These are phyloP conservation scores for Ambastaia sidthimunki DNA, from an alignment of 2,797 vertebrate genomes.

Conservation along the genomic window DNA sequence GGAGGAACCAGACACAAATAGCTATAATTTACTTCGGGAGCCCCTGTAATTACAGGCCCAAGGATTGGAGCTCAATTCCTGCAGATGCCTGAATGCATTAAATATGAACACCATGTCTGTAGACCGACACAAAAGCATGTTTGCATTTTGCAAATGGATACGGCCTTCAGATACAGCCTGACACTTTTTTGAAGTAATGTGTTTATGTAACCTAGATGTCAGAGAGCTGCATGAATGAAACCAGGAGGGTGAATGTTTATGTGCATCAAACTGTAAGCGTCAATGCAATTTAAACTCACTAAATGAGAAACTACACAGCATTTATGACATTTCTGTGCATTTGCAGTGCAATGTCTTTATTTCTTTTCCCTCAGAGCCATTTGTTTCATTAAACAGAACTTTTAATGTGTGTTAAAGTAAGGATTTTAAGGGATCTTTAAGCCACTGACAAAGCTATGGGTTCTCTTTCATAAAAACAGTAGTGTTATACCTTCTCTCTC, in stretches of 20 bases:
- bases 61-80: slow-evolving; percentile 85
- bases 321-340: slow-evolving; percentile 13
- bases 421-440: neutral
- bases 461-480: neutral
- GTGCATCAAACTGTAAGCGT: slow-evolving; percentile 26
- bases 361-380: neutral
- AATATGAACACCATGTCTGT: slow-evolving; percentile 65
- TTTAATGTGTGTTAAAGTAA: slow-evolving; percentile 8
- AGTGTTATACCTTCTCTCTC: slow-evolving; percentile 21
- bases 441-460: slow-evolving; percentile 8
- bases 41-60: slow-evolving; percentile 86
- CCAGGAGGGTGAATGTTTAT: slow-evolving; percentile 41
- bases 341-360: slow-evolving; percentile 9
- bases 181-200: slow-evolving; percentile 41
- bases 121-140: slow-evolving; percentile 63
- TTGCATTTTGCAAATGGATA: slow-evolving; percentile 45
- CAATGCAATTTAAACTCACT: slow-evolving; percentile 21
- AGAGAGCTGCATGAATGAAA: slow-evolving; percentile 22
- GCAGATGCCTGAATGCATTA: slow-evolving; percentile 74
- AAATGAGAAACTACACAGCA: neutral
- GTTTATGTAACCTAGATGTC: slow-evolving; percentile 48
- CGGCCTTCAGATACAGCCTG: slow-evolving; percentile 34
- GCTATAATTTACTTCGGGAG: slow-evolving; percentile 90
- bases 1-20: slow-evolving; percentile 89
- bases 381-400: slow-evolving; percentile 14